These are phyloP conservation scores for Ornithoptera alexandrae DNA, from an alignment of 2,888 invertebrate genomes.

Conservation along the genomic window DNA sequence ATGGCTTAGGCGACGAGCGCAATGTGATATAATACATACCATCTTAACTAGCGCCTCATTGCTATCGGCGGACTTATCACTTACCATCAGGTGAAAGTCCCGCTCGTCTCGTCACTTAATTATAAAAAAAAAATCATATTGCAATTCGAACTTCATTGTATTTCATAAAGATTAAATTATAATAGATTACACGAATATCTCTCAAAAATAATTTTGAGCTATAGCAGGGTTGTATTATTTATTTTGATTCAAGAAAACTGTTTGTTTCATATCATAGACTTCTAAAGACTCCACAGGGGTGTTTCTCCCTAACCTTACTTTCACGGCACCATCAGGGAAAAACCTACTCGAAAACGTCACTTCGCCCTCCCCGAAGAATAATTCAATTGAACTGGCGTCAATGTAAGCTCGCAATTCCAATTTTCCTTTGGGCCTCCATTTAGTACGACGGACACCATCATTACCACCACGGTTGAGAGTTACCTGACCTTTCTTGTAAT, in stretches of 20 bases:
- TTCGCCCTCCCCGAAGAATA: conserved; percentile 40
- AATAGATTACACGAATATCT: neutral
- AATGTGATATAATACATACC: too few species aligned
- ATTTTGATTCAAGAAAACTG: conserved; percentile 9
- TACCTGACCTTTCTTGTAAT: conserved; percentile 41
- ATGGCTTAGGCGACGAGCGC: too few species aligned
- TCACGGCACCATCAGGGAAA: conserved; percentile 35
- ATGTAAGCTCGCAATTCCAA: conserved; percentile 31
- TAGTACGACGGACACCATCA: conserved; percentile 52
- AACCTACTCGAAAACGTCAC: conserved; percentile 40
- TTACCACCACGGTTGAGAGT: conserved; percentile 55
- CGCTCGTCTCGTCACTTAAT: too few species aligned
- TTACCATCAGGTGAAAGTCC: too few species aligned
- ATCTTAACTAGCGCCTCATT: too few species aligned
- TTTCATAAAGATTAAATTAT: neutral
- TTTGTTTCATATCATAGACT: conserved; percentile 21
- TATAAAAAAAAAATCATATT: neutral
- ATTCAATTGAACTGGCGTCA: conserved; percentile 39
- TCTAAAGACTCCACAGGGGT: conserved; percentile 15
- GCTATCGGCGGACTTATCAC: too few species aligned
- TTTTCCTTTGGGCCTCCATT: conserved; percentile 47
- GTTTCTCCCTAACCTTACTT: conserved; percentile 24
- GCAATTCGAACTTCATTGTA: neutral
- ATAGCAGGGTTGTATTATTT: neutral
- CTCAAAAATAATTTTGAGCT: neutral